Evolutionary conservation across 1,140 invertebrate genomes (phyloP).

Genomic region (Hyposmocoma kahamanoa): DNA sequence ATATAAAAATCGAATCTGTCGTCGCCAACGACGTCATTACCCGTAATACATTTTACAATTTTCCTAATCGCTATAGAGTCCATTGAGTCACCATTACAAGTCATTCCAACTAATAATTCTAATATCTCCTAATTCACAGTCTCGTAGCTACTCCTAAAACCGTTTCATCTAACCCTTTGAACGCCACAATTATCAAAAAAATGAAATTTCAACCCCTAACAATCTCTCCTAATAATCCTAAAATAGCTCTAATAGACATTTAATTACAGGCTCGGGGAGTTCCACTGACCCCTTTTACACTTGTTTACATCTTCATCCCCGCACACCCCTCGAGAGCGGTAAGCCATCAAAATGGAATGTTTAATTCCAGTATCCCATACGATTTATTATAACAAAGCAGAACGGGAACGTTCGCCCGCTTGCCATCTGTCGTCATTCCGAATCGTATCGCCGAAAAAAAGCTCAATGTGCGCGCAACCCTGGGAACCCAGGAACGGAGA

Average conservation of each 20-base stretch:
- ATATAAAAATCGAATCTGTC: too few relatives aligned
- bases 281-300: constrained; percentile 72
- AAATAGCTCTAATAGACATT: constrained; percentile 67
- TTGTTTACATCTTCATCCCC: constrained; percentile 73
- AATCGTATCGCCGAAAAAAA: constrained; percentile 62
- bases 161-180: constrained; percentile 30
- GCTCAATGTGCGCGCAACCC: constrained; percentile 68
- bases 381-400: constrained; percentile 69
- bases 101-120: too few relatives aligned
- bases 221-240: constrained; percentile 58
- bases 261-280: constrained; percentile 59
- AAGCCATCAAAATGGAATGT: constrained; percentile 69
- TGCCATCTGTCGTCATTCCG: constrained; percentile 71
- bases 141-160: constrained; percentile 11
- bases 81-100: too few relatives aligned
- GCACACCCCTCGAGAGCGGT: constrained; percentile 38
- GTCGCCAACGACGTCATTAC: too few relatives aligned
- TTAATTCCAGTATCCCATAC: constrained; percentile 68
- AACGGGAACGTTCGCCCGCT: constrained; percentile 59
- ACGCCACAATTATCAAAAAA: constrained; percentile 47
- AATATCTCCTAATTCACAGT: not conserved
- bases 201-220: constrained; percentile 39
- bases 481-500: constrained; percentile 66
- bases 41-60: too few relatives aligned
- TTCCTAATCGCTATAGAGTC: too few relatives aligned